Conservation (phyloP, 2,797 vertebrate genomes). For the Pagetopsis macropterus region DNA sequence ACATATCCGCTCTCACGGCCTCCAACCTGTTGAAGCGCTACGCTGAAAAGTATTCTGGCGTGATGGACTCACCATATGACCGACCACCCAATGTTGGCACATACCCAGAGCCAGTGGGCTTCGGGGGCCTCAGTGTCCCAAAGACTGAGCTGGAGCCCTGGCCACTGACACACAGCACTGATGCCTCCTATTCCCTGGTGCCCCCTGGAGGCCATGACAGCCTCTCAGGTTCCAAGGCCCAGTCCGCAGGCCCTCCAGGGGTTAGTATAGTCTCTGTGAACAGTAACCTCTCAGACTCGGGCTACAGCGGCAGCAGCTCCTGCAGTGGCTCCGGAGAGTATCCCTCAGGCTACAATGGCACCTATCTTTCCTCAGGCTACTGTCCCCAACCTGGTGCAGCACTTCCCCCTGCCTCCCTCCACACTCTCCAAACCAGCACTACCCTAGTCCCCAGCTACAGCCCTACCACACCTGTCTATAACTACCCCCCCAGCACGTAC, state of each 20-base stretch:
- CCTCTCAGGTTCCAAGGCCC: conserved; percentile 85
- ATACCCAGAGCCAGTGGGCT: conserved; percentile 88
- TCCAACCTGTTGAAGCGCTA: conserved; percentile 98
- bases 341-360: conserved; percentile 88
- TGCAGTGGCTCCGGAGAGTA: conserved; percentile 88
- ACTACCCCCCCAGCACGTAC: conserved; percentile 88
- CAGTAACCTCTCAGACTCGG: conserved; percentile 87
- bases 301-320: conserved; percentile 86
- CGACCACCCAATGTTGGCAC: conserved; percentile 83
- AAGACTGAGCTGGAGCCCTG: conserved; percentile 93
- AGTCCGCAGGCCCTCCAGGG: conserved; percentile 82
- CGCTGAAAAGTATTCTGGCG: conserved; percentile 96
- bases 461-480: conserved; percentile 89
- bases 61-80: conserved; percentile 93
- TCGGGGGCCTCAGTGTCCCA: conserved; percentile 83
- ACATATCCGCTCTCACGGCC: conserved; percentile 97
- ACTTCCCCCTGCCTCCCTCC: conserved; percentile 88
- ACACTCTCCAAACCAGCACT: conserved; percentile 87
- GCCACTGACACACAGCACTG: conserved; percentile 87
- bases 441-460: conserved; percentile 89
- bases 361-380: conserved; percentile 93
- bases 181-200: conserved; percentile 87
- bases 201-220: conserved; percentile 88
- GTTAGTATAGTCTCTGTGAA: conserved; percentile 85
- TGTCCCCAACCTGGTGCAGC: conserved; percentile 87